These are phyloP conservation scores for Otus scops DNA, from an alignment of 2,797 vertebrate genomes.

Conservation along the genomic window DNA sequence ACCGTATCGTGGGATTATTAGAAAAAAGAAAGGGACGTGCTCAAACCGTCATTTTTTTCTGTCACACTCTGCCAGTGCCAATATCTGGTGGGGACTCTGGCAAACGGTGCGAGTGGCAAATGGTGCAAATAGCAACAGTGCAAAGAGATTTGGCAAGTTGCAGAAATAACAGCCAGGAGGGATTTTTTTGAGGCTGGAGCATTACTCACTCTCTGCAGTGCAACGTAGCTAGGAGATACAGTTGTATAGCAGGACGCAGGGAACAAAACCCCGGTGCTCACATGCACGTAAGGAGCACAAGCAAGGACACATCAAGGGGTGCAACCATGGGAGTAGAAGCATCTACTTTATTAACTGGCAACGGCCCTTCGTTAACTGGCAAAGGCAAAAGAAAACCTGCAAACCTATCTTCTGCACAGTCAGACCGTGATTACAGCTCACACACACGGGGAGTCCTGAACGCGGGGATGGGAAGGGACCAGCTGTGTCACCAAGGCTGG, in stretches of 20 bases:
- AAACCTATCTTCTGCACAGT: neutral
- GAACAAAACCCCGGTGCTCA: neutral
- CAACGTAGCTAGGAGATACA: neutral
- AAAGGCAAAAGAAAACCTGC: neutral
- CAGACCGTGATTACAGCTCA: neutral
- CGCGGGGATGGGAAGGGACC: rapidly evolving
- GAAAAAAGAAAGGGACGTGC: neutral
- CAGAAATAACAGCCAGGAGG: neutral
- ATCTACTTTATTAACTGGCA: neutral
- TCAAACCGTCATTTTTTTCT: neutral
- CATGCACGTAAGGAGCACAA: rapidly evolving
- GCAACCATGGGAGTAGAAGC: neutral
- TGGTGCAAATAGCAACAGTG: neutral
- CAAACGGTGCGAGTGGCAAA: neutral
- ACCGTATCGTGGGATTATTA: neutral
- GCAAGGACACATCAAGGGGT: neutral
- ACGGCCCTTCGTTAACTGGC: too few relatives aligned
- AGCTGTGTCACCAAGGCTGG: neutral
- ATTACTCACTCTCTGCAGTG: neutral
- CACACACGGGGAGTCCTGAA: neutral
- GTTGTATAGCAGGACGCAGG: neutral
- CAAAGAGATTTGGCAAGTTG: neutral
- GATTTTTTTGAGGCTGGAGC: neutral
- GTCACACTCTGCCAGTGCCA: neutral
- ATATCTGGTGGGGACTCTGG: neutral